These are phyloP conservation scores for Myotis myotis DNA, from an alignment of 2,797 vertebrate species.

Conservation along the genomic window DNA sequence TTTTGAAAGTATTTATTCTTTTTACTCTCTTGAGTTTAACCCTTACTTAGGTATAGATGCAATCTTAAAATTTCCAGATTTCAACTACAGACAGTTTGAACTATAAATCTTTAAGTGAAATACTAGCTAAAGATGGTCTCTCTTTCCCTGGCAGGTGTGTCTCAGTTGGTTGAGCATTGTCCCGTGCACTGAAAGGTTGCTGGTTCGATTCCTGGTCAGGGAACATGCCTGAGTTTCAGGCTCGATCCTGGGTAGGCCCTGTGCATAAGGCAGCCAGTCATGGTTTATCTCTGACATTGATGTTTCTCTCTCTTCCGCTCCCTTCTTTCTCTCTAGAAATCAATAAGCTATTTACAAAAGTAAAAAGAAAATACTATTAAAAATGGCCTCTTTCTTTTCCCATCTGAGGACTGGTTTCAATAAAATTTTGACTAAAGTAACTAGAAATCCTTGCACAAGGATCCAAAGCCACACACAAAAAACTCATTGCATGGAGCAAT, in stretches of 20 bases:
- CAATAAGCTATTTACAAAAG: not conserved
- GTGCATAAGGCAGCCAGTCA: not conserved
- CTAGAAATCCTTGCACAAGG: slow-evolving; percentile 46
- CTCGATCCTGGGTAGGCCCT: not conserved
- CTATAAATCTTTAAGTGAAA: slow-evolving; percentile 43
- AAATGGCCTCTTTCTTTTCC: slow-evolving; percentile 30
- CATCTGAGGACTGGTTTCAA: slow-evolving; percentile 54
- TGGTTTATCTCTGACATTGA: not conserved
- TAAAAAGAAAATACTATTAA: not conserved
- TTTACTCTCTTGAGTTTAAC: slow-evolving; percentile 8
- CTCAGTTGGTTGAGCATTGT: not conserved
- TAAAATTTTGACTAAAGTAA: slow-evolving; percentile 67
- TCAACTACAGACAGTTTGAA: slow-evolving; percentile 38
- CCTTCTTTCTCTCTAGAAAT: not conserved
- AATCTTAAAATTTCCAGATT: slow-evolving; percentile 24
- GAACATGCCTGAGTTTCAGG: not conserved
- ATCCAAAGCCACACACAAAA: not conserved
- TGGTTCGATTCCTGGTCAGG: not conserved
- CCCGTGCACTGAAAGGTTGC: not conserved
- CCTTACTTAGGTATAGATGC: slow-evolving; percentile 33
- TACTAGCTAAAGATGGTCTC: slow-evolving; percentile 31
- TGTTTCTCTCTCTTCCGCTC: not conserved
- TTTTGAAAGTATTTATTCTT: slow-evolving; percentile 10
- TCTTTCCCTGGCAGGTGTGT: not conserved
- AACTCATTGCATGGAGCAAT: slow-evolving; percentile 19